phyloP scores from a whole-genome alignment of 2,888 invertebrate genomes.

The Drosophila meridionalis region DNA sequence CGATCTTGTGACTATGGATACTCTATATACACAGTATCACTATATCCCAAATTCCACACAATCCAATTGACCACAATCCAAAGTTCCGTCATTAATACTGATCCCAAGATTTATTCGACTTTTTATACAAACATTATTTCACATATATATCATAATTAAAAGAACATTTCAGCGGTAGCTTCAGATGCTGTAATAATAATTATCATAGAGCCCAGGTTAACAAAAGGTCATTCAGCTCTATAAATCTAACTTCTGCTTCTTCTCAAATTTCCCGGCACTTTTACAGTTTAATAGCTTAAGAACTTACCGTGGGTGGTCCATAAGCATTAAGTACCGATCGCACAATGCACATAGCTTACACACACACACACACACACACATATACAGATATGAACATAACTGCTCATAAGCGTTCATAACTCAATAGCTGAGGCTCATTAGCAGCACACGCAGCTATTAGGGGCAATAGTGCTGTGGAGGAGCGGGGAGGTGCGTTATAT shows the following conservation, averaged over 20 bases:
- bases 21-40: too few relatives aligned
- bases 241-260: conserved; percentile 20
- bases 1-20: not conserved
- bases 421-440: conserved; percentile 70
- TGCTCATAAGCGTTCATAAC: conserved; percentile 58
- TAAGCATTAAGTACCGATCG: conserved; percentile 20
- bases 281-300: conserved; percentile 51
- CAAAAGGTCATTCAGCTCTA: conserved; percentile 23
- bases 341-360: conserved; percentile 29
- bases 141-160: conserved; percentile 21
- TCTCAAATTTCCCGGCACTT: conserved; percentile 31
- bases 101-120: not conserved
- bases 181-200: conserved; percentile 31
- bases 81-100: not conserved
- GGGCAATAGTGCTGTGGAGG: conserved; percentile 1
- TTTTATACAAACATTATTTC: not conserved
- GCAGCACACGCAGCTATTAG: conserved; percentile 60
- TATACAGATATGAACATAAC: conserved; percentile 1
- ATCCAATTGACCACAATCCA: not conserved
- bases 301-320: conserved; percentile 54
- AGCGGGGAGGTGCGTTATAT: not conserved
- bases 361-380: conserved; percentile 1
- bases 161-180: conserved; percentile 16
- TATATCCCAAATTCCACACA: too few relatives aligned
- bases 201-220: conserved; percentile 2